These are phyloP conservation scores for Horisme vitalbata DNA, from an alignment of 2,888 invertebrate genomes.

Conservation along the genomic window DNA sequence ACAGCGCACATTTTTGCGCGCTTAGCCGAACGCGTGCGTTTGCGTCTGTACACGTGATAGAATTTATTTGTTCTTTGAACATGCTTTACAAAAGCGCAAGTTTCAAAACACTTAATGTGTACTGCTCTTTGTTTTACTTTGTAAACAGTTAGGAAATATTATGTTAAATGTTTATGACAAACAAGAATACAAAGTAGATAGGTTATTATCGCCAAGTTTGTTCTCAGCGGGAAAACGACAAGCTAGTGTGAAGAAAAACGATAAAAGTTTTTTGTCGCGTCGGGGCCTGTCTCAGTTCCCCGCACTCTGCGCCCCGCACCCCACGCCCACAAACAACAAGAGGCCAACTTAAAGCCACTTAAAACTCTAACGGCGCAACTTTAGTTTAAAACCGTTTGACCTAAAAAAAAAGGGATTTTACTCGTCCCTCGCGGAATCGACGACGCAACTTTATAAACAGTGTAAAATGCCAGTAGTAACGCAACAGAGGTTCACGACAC, in stretches of 20 bases:
- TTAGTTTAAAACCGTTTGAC: slow-evolving; percentile 57
- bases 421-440: slow-evolving; percentile 2
- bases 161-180: slow-evolving; percentile 1
- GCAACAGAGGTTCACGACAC: neutral
- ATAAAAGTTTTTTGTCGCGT: slow-evolving; percentile 23
- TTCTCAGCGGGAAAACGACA: neutral
- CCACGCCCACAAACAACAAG: slow-evolving; percentile 38
- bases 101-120: too few relatives aligned
- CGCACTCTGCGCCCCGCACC: too few relatives aligned
- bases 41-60: too few relatives aligned
- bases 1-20: too few relatives aligned
- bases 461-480: neutral
- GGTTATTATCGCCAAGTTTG: neutral
- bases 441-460: neutral
- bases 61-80: too few relatives aligned
- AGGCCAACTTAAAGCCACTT: slow-evolving; percentile 56
- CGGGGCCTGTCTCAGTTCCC: too few relatives aligned
- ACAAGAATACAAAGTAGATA: neutral
- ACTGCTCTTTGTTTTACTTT: too few relatives aligned
- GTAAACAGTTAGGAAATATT: too few relatives aligned
- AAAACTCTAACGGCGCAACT: slow-evolving; percentile 52
- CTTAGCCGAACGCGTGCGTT: too few relatives aligned
- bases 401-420: slow-evolving; percentile 39
- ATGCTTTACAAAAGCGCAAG: too few relatives aligned
- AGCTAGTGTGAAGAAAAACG: slow-evolving; percentile 17